These are phyloP conservation scores for Schizotus pectinicornis DNA, from an alignment of 2,888 invertebrate species.

Conservation along the genomic window DNA sequence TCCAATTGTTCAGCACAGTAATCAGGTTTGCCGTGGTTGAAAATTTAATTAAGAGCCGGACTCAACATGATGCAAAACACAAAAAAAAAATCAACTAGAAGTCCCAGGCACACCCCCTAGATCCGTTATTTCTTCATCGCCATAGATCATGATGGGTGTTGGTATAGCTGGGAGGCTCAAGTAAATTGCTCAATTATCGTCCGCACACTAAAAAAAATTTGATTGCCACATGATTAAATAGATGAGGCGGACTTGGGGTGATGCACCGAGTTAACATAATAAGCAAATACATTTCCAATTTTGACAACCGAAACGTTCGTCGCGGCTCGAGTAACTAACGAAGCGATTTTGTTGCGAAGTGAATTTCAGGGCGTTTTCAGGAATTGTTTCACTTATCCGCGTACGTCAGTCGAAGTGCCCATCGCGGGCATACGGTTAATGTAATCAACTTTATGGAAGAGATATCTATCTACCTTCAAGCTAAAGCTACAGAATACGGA, in stretches of 20 bases:
- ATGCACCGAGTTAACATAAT: slow-evolving; percentile 25
- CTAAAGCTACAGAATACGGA: slow-evolving; percentile 40
- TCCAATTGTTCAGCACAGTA: slow-evolving; percentile 6
- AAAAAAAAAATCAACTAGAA: slow-evolving; percentile 13
- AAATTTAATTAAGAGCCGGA: slow-evolving; percentile 20
- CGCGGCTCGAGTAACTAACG: not conserved
- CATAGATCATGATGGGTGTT: no score
- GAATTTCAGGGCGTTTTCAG: slow-evolving; percentile 17
- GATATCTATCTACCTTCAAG: slow-evolving; percentile 41
- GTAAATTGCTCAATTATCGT: no score
- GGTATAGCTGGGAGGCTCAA: no score
- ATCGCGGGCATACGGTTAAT: slow-evolving; percentile 38
- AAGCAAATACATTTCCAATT: slow-evolving; percentile 16
- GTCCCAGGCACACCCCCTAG: slow-evolving; percentile 3
- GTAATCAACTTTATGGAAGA: slow-evolving; percentile 45
- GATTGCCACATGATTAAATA: no score
- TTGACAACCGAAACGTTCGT: slow-evolving; percentile 5
- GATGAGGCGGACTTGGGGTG: no score
- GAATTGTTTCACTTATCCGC: slow-evolving; percentile 31
- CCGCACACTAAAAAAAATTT: no score
- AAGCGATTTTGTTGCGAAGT: slow-evolving; percentile 10
- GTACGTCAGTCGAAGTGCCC: slow-evolving; percentile 40
- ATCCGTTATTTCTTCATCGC: no score
- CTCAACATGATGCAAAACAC: not conserved
- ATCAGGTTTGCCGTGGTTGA: slow-evolving; percentile 17